Evolutionary conservation across 1,140 invertebrate genomes (phyloP).

Genomic region (Trissolcus basalis): DNA sequence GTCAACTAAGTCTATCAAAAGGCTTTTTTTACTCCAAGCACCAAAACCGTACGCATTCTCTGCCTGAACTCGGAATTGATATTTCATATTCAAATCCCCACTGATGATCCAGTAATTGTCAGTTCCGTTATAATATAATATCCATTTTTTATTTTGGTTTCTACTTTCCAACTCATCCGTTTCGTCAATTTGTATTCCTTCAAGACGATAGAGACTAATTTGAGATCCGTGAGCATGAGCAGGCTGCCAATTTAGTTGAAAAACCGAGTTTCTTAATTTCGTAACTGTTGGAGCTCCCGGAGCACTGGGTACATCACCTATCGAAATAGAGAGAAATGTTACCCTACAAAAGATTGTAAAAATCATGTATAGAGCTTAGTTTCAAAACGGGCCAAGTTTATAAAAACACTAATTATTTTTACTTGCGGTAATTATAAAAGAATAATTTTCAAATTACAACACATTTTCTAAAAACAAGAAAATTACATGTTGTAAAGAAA

Average conservation of each 20-base stretch:
- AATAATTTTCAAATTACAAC: no score
- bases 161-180: slow-evolving; percentile 29
- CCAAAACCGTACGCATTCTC: slow-evolving; percentile 86
- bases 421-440: no score
- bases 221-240: slow-evolving; percentile 82
- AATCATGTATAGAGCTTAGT: no score
- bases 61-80: slow-evolving; percentile 87
- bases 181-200: slow-evolving; percentile 71
- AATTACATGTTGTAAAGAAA: no score
- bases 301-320: slow-evolving; percentile 80
- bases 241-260: slow-evolving; percentile 84
- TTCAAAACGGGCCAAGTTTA: no score
- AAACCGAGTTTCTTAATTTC: slow-evolving; percentile 80
- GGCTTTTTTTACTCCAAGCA: slow-evolving; percentile 82
- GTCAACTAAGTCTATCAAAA: slow-evolving; percentile 77
- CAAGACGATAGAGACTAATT: slow-evolving; percentile 79
- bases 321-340: no score
- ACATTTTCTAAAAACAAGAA: no score
- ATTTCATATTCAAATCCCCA: slow-evolving; percentile 80
- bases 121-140: slow-evolving; percentile 87
- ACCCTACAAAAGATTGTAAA: no score
- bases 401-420: no score
- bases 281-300: slow-evolving; percentile 82
- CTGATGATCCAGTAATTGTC: slow-evolving; percentile 88
- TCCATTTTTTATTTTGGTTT: slow-evolving; percentile 77